phyloP scores from a whole-genome alignment of 1,140 invertebrate species.

The Daktulosphaira vitifoliae region DNA sequence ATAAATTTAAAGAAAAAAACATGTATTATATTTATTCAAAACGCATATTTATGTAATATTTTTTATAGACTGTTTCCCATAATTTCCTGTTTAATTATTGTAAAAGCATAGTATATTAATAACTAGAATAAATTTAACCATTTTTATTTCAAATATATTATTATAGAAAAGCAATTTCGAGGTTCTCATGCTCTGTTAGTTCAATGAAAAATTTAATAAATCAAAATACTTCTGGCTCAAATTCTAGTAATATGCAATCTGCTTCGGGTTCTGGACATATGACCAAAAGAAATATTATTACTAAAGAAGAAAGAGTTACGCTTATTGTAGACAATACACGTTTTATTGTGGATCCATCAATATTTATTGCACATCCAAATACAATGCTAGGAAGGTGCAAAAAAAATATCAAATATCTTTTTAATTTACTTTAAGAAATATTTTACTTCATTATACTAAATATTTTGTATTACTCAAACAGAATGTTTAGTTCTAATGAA shows the following conservation, averaged over 20 bases:
- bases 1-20: too few species aligned
- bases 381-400: slow-evolving; percentile 74
- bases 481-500: slow-evolving; percentile 95
- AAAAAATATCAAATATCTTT: not conserved
- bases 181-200: slow-evolving; percentile 26
- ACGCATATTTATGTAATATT: too few species aligned
- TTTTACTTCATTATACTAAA: too few species aligned
- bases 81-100: too few species aligned
- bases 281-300: slow-evolving; percentile 39
- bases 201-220: slow-evolving; percentile 30
- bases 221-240: slow-evolving; percentile 24
- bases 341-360: slow-evolving; percentile 73
- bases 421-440: too few species aligned
- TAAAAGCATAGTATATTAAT: too few species aligned
- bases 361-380: slow-evolving; percentile 85
- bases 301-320: slow-evolving; percentile 66
- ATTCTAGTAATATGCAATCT: slow-evolving; percentile 9
- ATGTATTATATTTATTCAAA: too few species aligned
- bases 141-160: too few species aligned
- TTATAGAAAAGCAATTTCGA: slow-evolving; percentile 37
- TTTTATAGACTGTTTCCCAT: too few species aligned
- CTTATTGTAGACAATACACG: slow-evolving; percentile 89
- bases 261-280: slow-evolving; percentile 1
- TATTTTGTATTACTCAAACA: slow-evolving; percentile 39
- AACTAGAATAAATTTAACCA: too few species aligned